Percentiles rank a stretch among this genome's conserved stretches.
Conservation (phyloP, 2,113 vertebrate species). For the Myiozetetes cayanensis region DNA sequence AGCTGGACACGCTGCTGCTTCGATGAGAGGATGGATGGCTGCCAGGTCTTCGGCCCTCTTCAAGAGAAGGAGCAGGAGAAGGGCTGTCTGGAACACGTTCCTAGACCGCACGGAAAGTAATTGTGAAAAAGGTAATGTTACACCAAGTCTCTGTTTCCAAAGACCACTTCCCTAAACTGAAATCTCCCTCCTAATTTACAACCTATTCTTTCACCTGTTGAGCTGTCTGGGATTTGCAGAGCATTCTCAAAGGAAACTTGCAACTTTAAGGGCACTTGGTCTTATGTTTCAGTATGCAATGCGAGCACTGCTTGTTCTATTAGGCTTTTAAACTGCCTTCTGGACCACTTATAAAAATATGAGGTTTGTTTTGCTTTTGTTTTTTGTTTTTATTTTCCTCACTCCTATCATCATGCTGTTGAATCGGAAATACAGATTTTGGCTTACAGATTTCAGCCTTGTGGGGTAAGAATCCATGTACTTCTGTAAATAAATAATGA, state of each 20-base stretch:
- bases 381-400: background rate
- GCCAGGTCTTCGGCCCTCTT: conserved; percentile 94
- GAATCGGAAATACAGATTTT: background rate
- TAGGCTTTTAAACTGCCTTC: background rate
- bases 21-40: conserved; percentile 98
- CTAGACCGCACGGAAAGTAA: conserved; percentile 59
- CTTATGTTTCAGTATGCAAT: background rate
- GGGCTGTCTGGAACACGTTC: conserved; percentile 96
- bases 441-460: background rate
- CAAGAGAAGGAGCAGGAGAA: conserved; percentile 93
- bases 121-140: background rate
- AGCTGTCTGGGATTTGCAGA: background rate
- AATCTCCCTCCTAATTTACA: background rate
- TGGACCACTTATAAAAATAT: background rate
- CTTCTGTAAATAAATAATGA: background rate
- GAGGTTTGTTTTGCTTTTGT: background rate
- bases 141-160: background rate
- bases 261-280: background rate
- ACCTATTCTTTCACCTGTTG: background rate
- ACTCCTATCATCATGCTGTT: background rate
- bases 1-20: conserved; percentile 99
- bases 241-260: background rate
- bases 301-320: background rate
- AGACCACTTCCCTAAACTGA: background rate
- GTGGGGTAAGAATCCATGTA: background rate